A percentile compares a stretch with the other conserved stretches of the same genome.
Conservation (phyloP, 2,113 vertebrate species). For the Cebus imitator region DNA sequence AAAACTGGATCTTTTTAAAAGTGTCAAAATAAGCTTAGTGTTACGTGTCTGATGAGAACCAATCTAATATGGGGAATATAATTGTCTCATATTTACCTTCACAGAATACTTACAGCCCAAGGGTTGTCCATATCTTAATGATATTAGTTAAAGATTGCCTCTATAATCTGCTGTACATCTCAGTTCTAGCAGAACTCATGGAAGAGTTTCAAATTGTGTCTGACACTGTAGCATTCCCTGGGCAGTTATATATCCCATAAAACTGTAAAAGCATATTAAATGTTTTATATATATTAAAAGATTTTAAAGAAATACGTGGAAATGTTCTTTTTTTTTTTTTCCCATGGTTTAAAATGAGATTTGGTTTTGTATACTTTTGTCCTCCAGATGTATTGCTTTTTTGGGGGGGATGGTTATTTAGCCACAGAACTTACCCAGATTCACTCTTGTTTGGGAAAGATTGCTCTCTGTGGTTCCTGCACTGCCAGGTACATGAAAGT, state of each 20-base stretch:
- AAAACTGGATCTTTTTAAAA: not conserved
- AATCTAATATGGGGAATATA: not conserved
- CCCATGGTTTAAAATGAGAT: conserved; percentile 7
- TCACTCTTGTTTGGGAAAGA: conserved; percentile 22
- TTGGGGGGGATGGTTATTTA: not conserved
- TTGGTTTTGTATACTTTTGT: not conserved
- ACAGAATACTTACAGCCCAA: not conserved
- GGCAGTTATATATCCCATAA: not conserved
- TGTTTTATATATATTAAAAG: conserved; percentile 3
- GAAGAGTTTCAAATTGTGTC: not conserved
- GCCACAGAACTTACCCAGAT: not conserved
- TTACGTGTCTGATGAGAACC: not conserved
- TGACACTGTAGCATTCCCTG: not conserved
- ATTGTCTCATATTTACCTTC: not conserved
- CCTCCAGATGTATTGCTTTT: not conserved
- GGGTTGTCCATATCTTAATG: not conserved
- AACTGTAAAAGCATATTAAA: not conserved
- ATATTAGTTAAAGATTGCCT: not conserved
- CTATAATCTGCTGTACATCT: not conserved
- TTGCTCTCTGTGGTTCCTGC: not conserved
- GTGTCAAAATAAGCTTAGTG: conserved; percentile 1
- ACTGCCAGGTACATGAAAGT: not conserved
- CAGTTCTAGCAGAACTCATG: not conserved
- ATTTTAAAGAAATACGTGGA: not conserved
- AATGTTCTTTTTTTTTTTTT: not conserved